These are phyloP conservation scores for Caretta caretta DNA, from an alignment of 2,113 vertebrate genomes.

Conservation along the genomic window DNA sequence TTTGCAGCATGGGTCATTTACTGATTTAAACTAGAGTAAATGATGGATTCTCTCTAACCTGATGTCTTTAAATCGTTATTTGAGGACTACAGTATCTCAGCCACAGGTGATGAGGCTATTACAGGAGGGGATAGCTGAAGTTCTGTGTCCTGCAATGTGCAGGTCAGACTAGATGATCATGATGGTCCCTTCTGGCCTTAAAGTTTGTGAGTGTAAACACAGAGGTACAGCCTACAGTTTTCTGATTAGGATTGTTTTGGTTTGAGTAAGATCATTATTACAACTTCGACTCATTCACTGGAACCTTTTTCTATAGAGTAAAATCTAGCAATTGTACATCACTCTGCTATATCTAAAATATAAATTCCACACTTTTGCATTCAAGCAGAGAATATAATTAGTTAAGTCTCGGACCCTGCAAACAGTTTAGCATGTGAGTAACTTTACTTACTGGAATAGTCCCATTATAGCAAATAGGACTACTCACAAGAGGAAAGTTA, in stretches of 20 bases:
- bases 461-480: neutral
- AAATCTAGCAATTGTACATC: neutral
- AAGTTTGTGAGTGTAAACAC: neutral
- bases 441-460: neutral
- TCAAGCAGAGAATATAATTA: neutral
- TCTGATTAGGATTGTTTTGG: neutral
- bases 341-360: neutral
- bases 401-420: neutral
- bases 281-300: neutral
- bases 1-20: neutral
- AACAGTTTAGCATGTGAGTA: neutral
- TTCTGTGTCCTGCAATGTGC: neutral
- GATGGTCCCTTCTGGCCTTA: neutral
- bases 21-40: neutral
- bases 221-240: neutral
- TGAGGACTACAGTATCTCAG: neutral
- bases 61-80: neutral
- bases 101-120: neutral
- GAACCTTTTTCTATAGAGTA: neutral
- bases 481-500: neutral
- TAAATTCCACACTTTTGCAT: neutral
- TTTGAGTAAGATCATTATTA: neutral
- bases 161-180: neutral
- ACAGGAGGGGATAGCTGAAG: neutral
- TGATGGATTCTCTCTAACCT: neutral